These are phyloP conservation scores for Erythrocebus patas DNA, from an alignment of 2,113 vertebrate genomes.

Conservation along the genomic window DNA sequence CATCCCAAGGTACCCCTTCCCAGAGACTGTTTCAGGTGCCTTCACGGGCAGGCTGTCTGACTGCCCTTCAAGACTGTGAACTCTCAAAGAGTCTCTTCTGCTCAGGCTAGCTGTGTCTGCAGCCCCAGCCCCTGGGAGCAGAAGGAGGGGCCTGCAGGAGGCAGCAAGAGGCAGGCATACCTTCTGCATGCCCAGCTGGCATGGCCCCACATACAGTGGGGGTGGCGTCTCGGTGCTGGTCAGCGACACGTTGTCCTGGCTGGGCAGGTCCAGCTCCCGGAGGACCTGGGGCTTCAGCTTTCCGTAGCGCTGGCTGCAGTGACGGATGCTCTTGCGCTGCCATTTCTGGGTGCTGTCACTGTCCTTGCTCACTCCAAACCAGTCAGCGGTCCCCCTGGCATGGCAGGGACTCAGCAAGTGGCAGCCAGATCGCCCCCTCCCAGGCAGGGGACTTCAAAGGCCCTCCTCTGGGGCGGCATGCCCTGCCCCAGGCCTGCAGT, in stretches of 20 bases:
- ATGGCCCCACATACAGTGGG: slow-evolving; percentile 93
- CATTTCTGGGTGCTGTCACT: slow-evolving; percentile 95
- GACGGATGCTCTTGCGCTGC: slow-evolving; percentile 97
- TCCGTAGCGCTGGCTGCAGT: slow-evolving; percentile 97
- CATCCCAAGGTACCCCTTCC: neutral
- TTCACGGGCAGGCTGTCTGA: too few species aligned
- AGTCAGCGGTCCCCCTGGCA: slow-evolving; percentile 95
- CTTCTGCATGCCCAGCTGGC: slow-evolving; percentile 97
- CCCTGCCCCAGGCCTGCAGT: neutral
- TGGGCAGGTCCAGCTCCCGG: slow-evolving; percentile 96
- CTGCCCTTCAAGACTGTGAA: neutral
- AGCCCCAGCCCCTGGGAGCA: neutral
- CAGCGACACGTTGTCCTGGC: slow-evolving; percentile 97
- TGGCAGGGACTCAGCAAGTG: neutral
- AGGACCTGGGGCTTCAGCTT: slow-evolving; percentile 97
- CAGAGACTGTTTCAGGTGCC: neutral
- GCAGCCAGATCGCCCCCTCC: neutral
- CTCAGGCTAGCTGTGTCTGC: neutral
- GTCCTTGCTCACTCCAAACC: slow-evolving; percentile 98
- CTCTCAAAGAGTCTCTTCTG: neutral
- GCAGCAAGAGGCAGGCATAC: slow-evolving; percentile 71
- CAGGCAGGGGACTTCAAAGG: neutral
- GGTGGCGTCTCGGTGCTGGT: slow-evolving; percentile 97
- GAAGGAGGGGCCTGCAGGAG: too few species aligned
- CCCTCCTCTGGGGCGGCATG: neutral